phyloP scores from a whole-genome alignment of 2,888 invertebrate species.

The Hyposoter dolosus region DNA sequence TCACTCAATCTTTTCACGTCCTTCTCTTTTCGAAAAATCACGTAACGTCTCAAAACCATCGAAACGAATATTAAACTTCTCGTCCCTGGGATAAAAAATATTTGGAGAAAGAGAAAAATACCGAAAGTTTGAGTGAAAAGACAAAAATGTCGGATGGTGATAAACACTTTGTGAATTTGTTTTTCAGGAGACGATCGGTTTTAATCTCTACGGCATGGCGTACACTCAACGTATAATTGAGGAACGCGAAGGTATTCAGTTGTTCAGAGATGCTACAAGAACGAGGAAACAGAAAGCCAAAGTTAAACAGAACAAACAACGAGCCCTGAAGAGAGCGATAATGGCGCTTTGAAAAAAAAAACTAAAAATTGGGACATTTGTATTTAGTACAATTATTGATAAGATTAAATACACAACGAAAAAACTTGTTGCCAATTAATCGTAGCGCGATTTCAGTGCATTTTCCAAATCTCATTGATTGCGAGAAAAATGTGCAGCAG shows the following conservation, averaged over 20 bases:
- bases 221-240: conserved; percentile 92
- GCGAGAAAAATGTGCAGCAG: too few relatives aligned
- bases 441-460: too few relatives aligned
- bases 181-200: conserved; percentile 92
- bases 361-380: conserved; percentile 26
- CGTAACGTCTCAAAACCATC: background rate
- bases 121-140: background rate
- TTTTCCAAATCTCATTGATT: too few relatives aligned
- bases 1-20: too few relatives aligned
- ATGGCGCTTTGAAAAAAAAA: conserved; percentile 82
- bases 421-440: background rate
- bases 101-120: too few relatives aligned
- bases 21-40: background rate
- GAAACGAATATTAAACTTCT: background rate
- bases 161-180: conserved; percentile 35
- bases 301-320: conserved; percentile 87
- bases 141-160: background rate
- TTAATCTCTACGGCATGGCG: conserved; percentile 93
- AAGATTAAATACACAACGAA: conserved; percentile 27
- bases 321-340: conserved; percentile 87
- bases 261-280: conserved; percentile 91
- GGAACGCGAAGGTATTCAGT: conserved; percentile 89
- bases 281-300: conserved; percentile 88
- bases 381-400: conserved; percentile 44
- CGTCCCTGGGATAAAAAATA: background rate